Conservation (phyloP, 2,797 vertebrate species). For the Arremon brunneinucha region DNA sequence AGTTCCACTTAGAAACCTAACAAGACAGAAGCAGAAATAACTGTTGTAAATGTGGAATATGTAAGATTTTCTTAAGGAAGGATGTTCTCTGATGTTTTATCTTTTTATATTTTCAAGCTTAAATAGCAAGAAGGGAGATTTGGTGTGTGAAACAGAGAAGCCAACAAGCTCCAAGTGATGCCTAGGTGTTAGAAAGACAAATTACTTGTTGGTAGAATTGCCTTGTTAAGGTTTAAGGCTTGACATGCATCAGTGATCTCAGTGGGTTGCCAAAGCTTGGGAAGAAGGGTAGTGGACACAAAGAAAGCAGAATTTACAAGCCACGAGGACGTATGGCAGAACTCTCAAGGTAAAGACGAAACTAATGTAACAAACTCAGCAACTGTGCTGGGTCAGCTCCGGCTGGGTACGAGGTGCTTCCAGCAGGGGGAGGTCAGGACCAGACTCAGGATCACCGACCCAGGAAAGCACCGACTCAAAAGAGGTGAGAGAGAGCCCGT, state of each 20-base stretch:
- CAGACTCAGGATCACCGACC: fast-evolving
- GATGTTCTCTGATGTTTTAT: not conserved
- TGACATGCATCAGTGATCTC: not conserved
- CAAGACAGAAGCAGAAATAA: not conserved
- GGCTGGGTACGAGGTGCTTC: not conserved
- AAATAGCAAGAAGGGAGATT: not conserved
- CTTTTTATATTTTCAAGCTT: not conserved
- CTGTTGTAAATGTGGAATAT: not conserved
- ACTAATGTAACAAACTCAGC: not conserved
- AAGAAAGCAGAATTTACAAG: not conserved
- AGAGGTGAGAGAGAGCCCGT: no score
- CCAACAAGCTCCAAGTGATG: not conserved
- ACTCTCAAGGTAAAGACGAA: not conserved
- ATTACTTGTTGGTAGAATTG: not conserved
- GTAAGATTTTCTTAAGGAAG: not conserved
- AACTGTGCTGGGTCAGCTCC: not conserved
- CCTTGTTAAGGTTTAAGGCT: not conserved
- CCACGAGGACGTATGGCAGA: not conserved
- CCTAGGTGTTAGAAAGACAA: not conserved
- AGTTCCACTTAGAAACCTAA: not conserved
- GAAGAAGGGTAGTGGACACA: not conserved
- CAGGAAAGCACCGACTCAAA: fast-evolving
- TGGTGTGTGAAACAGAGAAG: not conserved
- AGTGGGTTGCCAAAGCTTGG: not conserved
- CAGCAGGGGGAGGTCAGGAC: not conserved